These are phyloP conservation scores for Spodoptera littoralis DNA, from an alignment of 2,888 invertebrate species.

Conservation along the genomic window DNA sequence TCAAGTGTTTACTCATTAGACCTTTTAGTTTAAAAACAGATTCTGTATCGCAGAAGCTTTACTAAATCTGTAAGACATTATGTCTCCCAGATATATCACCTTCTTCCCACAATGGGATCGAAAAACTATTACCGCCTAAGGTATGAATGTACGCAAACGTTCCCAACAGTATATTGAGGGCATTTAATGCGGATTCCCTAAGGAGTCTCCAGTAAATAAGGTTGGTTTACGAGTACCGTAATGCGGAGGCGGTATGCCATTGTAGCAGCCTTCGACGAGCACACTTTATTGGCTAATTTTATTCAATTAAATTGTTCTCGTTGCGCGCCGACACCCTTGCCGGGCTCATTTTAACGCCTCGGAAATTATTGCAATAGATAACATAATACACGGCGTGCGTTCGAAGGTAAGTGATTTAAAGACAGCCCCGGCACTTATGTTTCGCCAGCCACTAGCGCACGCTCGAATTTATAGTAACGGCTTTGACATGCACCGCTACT, in stretches of 20 bases:
- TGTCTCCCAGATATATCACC: conserved; percentile 56
- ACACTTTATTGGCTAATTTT: conserved; percentile 88
- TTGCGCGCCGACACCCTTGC: conserved; percentile 67
- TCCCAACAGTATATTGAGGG: conserved; percentile 72
- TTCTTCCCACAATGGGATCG: conserved; percentile 65
- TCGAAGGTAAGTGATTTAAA: conserved; percentile 71
- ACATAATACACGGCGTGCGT: conserved; percentile 68
- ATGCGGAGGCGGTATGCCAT: conserved; percentile 83
- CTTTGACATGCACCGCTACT: conserved; percentile 66
- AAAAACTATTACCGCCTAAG: conserved; percentile 70
- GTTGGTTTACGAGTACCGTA: conserved; percentile 76
- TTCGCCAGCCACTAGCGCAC: conserved; percentile 43
- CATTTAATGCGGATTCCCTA: conserved; percentile 83
- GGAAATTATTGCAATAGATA: conserved; percentile 84
- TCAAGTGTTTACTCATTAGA: conserved; percentile 23
- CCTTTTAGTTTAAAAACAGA: conserved; percentile 18
- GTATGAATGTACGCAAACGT: conserved; percentile 70
- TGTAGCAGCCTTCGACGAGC: conserved; percentile 80
- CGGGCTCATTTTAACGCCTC: conserved; percentile 79
- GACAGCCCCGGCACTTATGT: conserved; percentile 59
- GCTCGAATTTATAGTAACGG: conserved; percentile 63
- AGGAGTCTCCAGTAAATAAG: conserved; percentile 80
- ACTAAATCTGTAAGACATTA: conserved; percentile 52
- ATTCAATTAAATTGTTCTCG: conserved; percentile 87
- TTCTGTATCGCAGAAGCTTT: conserved; percentile 40